These are phyloP conservation scores for Sebastes kiyomatsui DNA, from an alignment of 2,797 vertebrate species.

Conservation along the genomic window DNA sequence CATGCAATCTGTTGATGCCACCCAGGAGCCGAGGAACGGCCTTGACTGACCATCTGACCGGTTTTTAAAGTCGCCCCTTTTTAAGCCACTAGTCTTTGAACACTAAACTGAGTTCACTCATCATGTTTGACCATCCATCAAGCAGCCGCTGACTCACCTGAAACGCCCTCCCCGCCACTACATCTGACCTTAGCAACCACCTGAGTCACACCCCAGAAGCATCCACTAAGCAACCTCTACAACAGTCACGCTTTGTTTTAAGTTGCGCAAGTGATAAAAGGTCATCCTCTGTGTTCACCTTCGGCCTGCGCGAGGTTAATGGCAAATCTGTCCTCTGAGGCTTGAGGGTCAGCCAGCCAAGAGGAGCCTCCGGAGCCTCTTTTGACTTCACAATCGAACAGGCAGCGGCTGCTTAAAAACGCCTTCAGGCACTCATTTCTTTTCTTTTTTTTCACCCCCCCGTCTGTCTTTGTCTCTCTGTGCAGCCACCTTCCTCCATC, in stretches of 20 bases:
- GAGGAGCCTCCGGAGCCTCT: slow-evolving; percentile 51
- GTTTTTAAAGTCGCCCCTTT: slow-evolving; percentile 11
- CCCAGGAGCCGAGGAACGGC: slow-evolving; percentile 67
- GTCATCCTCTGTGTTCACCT: slow-evolving; percentile 58
- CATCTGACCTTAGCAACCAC: slow-evolving; percentile 60
- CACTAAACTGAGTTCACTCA: slow-evolving; percentile 27
- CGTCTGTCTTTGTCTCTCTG: slow-evolving; percentile 49
- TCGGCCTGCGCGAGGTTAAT: slow-evolving; percentile 57
- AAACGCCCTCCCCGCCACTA: slow-evolving; percentile 30
- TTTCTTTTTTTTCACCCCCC: not conserved
- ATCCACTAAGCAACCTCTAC: slow-evolving; percentile 53
- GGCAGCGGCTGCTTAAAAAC: slow-evolving; percentile 38
- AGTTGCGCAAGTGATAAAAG: slow-evolving; percentile 62
- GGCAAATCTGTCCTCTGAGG: slow-evolving; percentile 61
- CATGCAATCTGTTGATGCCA: slow-evolving; percentile 74
- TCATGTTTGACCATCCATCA: slow-evolving; percentile 51
- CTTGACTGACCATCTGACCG: slow-evolving; percentile 68
- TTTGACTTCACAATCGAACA: slow-evolving; percentile 49
- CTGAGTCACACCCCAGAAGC: slow-evolving; percentile 51
- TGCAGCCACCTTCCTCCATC: slow-evolving; percentile 54
- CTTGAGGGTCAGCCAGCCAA: slow-evolving; percentile 44
- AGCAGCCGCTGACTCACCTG: slow-evolving; percentile 48
- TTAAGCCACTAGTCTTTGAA: slow-evolving; percentile 33
- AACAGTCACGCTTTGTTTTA: slow-evolving; percentile 60
- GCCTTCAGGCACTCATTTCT: slow-evolving; percentile 38